Conservation (phyloP, 2,888 invertebrate genomes). For the Heteromyza rotundicornis region DNA sequence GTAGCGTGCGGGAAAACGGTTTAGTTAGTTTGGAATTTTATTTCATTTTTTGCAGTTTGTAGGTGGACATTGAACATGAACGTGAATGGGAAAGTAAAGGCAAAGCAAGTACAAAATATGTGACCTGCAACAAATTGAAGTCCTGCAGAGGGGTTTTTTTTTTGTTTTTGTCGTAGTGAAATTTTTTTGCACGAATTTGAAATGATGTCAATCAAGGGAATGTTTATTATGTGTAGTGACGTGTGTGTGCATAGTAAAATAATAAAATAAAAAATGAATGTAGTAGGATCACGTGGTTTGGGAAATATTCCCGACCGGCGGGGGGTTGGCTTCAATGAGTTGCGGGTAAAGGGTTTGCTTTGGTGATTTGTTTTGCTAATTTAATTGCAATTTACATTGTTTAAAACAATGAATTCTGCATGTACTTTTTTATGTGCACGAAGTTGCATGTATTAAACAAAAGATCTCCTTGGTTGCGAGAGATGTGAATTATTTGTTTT, state of each 20-base stretch:
- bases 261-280: too few species aligned
- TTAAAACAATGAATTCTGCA: too few species aligned
- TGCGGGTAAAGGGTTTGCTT: neutral
- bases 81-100: constrained; percentile 16
- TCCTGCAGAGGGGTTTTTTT: constrained; percentile 21
- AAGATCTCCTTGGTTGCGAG: too few species aligned
- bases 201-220: constrained; percentile 3
- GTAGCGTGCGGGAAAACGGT: too few species aligned
- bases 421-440: too few species aligned
- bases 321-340: neutral
- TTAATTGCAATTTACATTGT: too few species aligned
- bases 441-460: too few species aligned
- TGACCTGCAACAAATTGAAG: neutral
- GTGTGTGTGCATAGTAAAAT: too few species aligned
- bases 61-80: constrained; percentile 29
- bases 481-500: too few species aligned
- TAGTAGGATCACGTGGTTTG: too few species aligned
- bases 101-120: neutral
- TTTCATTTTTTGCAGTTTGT: neutral
- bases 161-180: neutral
- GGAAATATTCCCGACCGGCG: too few species aligned
- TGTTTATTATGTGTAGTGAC: constrained; percentile 7
- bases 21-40: too few species aligned
- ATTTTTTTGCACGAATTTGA: neutral
- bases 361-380: neutral